Conservation (phyloP, 2,888 invertebrate genomes). For the Marronus borbonicus region DNA sequence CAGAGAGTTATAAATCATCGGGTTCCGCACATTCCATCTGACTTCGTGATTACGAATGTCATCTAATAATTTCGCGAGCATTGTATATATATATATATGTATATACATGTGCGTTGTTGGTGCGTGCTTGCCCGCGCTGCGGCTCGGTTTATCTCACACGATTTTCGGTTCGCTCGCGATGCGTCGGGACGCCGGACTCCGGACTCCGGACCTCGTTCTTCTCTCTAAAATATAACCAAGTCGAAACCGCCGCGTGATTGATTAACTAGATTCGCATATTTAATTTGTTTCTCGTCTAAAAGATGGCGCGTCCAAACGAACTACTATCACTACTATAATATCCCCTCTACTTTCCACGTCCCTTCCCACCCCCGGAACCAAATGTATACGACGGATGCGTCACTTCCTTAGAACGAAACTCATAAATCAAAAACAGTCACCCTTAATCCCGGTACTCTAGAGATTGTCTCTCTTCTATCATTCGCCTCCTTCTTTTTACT, state of each 20-base stretch:
- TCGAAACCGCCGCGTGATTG: constrained; percentile 65
- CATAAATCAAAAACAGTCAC: constrained; percentile 70
- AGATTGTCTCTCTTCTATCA: constrained; percentile 63
- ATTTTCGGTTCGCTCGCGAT: constrained; percentile 47
- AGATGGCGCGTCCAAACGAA: constrained; percentile 59
- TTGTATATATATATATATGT: constrained; percentile 54
- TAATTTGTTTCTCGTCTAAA: constrained; percentile 64
- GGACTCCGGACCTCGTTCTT: constrained; percentile 54
- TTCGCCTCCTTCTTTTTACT: constrained; percentile 59
- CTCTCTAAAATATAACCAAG: constrained; percentile 50
- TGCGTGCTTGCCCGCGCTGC: constrained; percentile 51
- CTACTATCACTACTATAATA: too few species aligned
- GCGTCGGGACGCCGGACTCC: constrained; percentile 46
- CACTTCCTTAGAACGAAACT: constrained; percentile 65
- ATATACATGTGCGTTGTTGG: constrained; percentile 50
- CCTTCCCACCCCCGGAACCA: constrained; percentile 55
- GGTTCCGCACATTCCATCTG: constrained; percentile 64
- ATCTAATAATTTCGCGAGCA: constrained; percentile 63
- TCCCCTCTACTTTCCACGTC: constrained; percentile 50
- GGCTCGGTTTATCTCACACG: constrained; percentile 55
- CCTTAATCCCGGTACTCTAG: constrained; percentile 66
- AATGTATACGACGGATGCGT: constrained; percentile 60
- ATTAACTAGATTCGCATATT: constrained; percentile 71
- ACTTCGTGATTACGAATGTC: constrained; percentile 67
- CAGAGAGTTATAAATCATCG: constrained; percentile 65